Percentiles rank a stretch among this genome's conserved stretches.
phyloP scores from a whole-genome alignment of 2,888 invertebrate genomes.

The Rhagium mordax region DNA sequence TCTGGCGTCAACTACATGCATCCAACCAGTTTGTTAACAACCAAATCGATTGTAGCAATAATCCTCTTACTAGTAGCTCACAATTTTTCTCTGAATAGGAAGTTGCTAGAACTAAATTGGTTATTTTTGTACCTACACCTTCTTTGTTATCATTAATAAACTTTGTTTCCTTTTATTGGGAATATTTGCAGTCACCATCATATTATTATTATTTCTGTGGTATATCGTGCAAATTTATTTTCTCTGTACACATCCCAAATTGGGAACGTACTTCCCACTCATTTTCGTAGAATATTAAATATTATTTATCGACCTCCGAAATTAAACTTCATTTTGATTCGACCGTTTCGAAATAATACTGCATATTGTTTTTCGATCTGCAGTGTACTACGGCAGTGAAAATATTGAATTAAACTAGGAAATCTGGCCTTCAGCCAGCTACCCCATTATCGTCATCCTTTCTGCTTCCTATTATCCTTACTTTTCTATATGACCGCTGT shows the following conservation, averaged over 20 bases:
- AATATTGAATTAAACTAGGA: no score
- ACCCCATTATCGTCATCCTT: conserved; percentile 32
- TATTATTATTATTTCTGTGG: not conserved
- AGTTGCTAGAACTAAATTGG: no score
- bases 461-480: conserved; percentile 8
- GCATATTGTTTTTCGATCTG: conserved; percentile 31
- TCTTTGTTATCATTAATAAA: no score
- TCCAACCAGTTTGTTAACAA: no score
- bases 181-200: not conserved
- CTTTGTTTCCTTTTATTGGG: not conserved
- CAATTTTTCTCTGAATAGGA: no score
- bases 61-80: no score
- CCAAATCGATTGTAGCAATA: no score
- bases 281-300: not conserved
- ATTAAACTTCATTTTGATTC: not conserved
- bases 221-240: not conserved
- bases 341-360: conserved; percentile 1
- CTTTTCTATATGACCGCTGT: not conserved
- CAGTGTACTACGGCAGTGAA: conserved; percentile 12
- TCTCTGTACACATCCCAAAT: not conserved
- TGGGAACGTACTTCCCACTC: not conserved
- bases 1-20: no score
- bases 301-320: not conserved
- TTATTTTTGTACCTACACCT: no score
- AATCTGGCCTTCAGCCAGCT: conserved; percentile 31